These are phyloP conservation scores for Nothocercus nigrocapillus DNA, from an alignment of 2,113 vertebrate genomes.

Conservation along the genomic window DNA sequence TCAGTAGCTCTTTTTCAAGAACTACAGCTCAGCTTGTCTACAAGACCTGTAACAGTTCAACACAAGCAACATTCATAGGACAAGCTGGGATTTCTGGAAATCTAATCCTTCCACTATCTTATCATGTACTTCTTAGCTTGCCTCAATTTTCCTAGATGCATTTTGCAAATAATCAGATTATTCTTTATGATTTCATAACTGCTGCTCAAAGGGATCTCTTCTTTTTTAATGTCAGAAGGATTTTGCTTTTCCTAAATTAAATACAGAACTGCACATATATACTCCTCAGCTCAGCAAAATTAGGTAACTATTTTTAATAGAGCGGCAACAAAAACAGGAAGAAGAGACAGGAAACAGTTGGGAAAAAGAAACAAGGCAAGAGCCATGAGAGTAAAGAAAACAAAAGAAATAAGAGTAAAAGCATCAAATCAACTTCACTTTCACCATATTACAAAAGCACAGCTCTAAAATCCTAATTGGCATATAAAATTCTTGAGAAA, in stretches of 20 bases:
- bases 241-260: constrained; percentile 4
- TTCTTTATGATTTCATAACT: background rate
- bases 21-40: background rate
- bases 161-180: background rate
- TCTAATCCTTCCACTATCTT: background rate
- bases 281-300: constrained; percentile 6
- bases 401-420: background rate
- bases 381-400: background rate
- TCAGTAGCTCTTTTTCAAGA: background rate
- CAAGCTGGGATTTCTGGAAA: background rate
- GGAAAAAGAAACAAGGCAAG: background rate
- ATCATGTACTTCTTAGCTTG: background rate
- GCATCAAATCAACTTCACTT: background rate
- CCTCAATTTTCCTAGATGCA: background rate
- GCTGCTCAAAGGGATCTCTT: background rate
- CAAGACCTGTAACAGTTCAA: background rate
- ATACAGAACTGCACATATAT: background rate
- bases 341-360: background rate
- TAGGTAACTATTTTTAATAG: background rate
- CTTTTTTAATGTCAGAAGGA: background rate
- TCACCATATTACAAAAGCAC: background rate
- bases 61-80: background rate
- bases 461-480: background rate
- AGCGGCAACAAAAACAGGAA: constrained; percentile 14
- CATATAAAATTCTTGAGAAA: background rate